Evolutionary conservation across 2,888 invertebrate genomes (phyloP), one percentile per base, ranked within the genome.

Genomic region (Polylopha cassiicola): DNA sequence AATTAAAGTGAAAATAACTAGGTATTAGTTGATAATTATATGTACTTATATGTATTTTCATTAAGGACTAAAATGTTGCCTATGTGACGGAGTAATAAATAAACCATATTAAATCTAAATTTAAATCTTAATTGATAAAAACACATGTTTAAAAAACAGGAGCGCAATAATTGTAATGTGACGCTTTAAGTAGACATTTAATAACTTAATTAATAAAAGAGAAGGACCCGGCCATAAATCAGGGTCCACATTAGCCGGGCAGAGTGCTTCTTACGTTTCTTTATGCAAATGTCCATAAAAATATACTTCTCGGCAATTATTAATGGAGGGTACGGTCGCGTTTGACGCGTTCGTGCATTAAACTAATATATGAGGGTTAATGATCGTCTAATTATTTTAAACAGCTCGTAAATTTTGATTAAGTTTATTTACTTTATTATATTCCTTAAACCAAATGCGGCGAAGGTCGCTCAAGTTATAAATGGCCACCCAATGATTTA

Each of bases 211-310:
- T 74, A 75, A 66, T 71, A 68, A 71, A 66, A 58, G 53, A 53
- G 53, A 45, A 50, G 48, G 53, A 51, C 53, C 46, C 42, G 44
- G 36, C 43, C 58, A 73, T 75, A 73, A 72, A 64, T 78, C 71
- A 74, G 61, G 50, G 50, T 47, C 55, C 58, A 67, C 67, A 63
- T 73, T 69, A 62, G 64, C 60, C 66, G 58, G 72, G 55, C 51
- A 50, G 72, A 74, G 65, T 59, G 79, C 79, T 78, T 71, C 80
- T 78, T 78, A 75, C 63, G 78, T 68, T 70, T 62, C 67, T 67
- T 73, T 73, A 80, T 77, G 82, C 76, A 77, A 81, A 81, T 79
- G 72, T 65, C 64, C 51, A 61, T 65, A 62, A 64, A 72, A 73
- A 73, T 73, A 69, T 62, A 55, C 61, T 59, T 59, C 51, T 47